Evolutionary conservation across 2,113 vertebrate genomes (phyloP).

Genomic region (Dascyllus trimaculatus): DNA sequence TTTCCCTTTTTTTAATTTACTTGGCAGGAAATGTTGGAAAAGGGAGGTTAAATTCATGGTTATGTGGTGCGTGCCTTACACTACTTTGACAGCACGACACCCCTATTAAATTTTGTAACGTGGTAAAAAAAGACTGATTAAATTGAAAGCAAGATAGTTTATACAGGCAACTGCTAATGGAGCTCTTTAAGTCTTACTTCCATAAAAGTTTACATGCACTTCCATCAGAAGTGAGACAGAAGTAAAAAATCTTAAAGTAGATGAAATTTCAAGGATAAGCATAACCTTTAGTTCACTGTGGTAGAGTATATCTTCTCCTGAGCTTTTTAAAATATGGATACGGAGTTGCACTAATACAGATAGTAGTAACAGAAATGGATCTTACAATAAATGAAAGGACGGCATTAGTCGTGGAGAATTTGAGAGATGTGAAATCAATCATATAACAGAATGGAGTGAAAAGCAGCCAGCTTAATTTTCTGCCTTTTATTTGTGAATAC

Average conservation of each 20-base stretch:
- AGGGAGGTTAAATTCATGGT: neutral
- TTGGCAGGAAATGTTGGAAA: neutral
- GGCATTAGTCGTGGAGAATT: constrained; percentile 10
- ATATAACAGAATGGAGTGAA: neutral
- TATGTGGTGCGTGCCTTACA: neutral
- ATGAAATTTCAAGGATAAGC: constrained; percentile 16
- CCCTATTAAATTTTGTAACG: constrained; percentile 16
- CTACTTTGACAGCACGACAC: too few species aligned
- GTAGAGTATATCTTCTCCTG: neutral
- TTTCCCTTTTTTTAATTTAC: too few species aligned
- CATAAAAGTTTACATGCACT: constrained; percentile 27
- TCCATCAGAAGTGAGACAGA: constrained; percentile 28
- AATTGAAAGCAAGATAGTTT: constrained; percentile 38
- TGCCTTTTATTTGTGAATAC: neutral
- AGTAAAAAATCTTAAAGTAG: neutral
- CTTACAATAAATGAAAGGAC: neutral
- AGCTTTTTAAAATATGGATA: constrained; percentile 1
- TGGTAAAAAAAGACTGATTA: constrained; percentile 28
- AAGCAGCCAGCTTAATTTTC: constrained; percentile 10
- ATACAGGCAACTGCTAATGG: constrained; percentile 38
- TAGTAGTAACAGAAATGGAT: constrained; percentile 19
- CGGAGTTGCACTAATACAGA: constrained; percentile 8
- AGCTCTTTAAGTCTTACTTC: neutral
- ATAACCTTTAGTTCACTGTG: neutral
- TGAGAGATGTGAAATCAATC: constrained; percentile 23